These are phyloP conservation scores for Patella pellucida DNA, from an alignment of 2,888 invertebrate species.

Conservation along the genomic window DNA sequence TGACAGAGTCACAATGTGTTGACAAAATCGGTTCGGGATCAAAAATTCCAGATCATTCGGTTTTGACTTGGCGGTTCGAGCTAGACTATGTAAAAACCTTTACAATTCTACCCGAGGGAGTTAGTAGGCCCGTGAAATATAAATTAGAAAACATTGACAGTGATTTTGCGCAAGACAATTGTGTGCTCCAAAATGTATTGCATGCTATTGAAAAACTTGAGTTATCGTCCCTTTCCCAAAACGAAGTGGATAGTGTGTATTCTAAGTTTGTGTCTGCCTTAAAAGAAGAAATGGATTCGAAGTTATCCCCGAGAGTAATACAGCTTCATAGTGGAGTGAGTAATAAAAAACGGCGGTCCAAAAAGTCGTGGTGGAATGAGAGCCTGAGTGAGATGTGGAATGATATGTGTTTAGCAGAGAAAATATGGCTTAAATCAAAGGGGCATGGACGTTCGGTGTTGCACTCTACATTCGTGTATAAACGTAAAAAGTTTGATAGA, in stretches of 20 bases:
- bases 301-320: background rate
- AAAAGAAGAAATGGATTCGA: conserved; percentile 1
- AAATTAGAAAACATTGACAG: background rate
- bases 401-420: background rate
- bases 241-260: background rate
- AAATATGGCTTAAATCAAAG: background rate
- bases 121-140: background rate
- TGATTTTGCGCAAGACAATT: background rate
- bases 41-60: background rate
- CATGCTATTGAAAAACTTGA: background rate
- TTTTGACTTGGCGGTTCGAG: background rate
- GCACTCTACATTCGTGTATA: too few species aligned
- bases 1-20: background rate
- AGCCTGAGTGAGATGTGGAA: background rate
- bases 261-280: background rate
- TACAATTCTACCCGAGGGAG: background rate
- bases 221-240: background rate
- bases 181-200: background rate
- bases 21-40: background rate
- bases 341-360: background rate
- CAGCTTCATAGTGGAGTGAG: background rate
- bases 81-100: background rate
- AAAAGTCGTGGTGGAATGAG: conserved; percentile 1
- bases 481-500: background rate
- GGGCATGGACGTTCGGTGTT: background rate